Percentiles rank a stretch among this genome's conserved stretches.
These are phyloP conservation scores for Platyrinchus mystaceus DNA, from an alignment of 2,797 vertebrate species.

Conservation along the genomic window DNA sequence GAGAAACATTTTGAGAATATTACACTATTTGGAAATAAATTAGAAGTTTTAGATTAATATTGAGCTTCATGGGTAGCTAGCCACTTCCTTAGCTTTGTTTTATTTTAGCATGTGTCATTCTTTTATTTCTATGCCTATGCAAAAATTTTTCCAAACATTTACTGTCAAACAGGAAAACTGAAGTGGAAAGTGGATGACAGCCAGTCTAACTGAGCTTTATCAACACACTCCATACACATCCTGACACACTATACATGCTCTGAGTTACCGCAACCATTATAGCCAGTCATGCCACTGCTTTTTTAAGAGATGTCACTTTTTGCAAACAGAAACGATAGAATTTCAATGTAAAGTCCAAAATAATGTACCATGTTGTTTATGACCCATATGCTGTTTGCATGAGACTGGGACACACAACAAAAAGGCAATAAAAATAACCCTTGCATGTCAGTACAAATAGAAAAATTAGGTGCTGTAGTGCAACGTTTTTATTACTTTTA, in stretches of 20 bases:
- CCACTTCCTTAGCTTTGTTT: constrained; percentile 47
- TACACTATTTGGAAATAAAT: neutral
- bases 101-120: constrained; percentile 11
- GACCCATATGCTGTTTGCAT: neutral
- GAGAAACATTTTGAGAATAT: neutral
- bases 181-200: constrained; percentile 59
- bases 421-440: neutral
- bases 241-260: constrained; percentile 8
- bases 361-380: neutral
- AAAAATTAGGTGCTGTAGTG: neutral
- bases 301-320: neutral
- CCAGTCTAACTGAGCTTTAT: constrained; percentile 44
- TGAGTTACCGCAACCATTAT: neutral
- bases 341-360: neutral
- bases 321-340: neutral
- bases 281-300: neutral
- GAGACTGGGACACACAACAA: neutral
- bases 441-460: neutral
- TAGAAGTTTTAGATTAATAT: neutral
- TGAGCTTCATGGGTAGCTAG: neutral
- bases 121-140: constrained; percentile 32
- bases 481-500: neutral
- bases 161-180: constrained; percentile 65
- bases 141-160: constrained; percentile 46
- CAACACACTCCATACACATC: constrained; percentile 19